Percentiles rank a stretch among this genome's conserved stretches.
Conservation (phyloP, 2,797 vertebrate genomes). For the Synaphobranchus kaupii region DNA sequence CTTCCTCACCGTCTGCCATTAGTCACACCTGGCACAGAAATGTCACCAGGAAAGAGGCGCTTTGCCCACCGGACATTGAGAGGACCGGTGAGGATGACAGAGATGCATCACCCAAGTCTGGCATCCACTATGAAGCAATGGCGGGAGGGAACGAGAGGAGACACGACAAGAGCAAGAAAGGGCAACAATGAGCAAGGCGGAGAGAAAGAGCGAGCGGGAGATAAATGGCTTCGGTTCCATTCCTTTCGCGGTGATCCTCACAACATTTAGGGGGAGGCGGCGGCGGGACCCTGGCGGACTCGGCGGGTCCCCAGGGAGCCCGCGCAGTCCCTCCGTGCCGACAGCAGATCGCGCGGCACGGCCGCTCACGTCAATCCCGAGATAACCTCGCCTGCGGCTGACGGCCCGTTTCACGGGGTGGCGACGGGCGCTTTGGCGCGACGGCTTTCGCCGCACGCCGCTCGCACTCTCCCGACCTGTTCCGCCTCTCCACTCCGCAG, state of each 20-base stretch:
- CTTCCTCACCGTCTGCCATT: slow-evolving; percentile 73
- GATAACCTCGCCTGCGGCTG: slow-evolving; percentile 16
- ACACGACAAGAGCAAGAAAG: neutral
- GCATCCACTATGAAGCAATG: slow-evolving; percentile 18
- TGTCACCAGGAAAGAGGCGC: slow-evolving; percentile 60
- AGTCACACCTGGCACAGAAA: slow-evolving; percentile 77
- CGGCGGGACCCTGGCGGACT: neutral
- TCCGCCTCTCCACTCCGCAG: neutral
- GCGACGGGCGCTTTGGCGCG: neutral
- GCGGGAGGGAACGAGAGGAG: slow-evolving; percentile 40
- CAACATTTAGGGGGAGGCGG: neutral
- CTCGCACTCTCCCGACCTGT: neutral
- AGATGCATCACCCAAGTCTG: slow-evolving; percentile 22
- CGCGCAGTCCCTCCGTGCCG: slow-evolving; percentile 23
- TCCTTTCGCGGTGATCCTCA: neutral
- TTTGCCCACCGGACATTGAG: slow-evolving; percentile 12
- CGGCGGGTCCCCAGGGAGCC: slow-evolving; percentile 11
- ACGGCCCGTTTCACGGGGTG: neutral
- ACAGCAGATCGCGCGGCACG: slow-evolving; percentile 7
- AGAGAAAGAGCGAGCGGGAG: slow-evolving; percentile 26
- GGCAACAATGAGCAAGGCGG: neutral
- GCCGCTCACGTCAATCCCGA: slow-evolving; percentile 15
- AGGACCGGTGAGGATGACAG: slow-evolving; percentile 58
- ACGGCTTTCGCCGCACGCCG: neutral
- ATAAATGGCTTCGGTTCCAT: neutral